Evolutionary conservation across 2,797 vertebrate genomes (phyloP).

Genomic region (Enteromius paludinosus): DNA sequence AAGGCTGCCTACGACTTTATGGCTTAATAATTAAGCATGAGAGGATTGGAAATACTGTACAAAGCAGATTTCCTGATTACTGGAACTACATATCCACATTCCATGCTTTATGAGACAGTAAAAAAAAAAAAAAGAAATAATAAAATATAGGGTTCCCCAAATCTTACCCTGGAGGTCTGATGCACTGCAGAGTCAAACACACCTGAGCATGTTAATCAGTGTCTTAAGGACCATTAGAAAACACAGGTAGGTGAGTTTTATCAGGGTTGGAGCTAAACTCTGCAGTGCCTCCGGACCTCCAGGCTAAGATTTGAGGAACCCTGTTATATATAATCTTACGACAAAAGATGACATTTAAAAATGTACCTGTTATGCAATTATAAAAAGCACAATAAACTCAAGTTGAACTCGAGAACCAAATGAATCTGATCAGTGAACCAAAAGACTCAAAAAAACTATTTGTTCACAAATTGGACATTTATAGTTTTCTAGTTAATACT

Average conservation of each 20-base stretch:
- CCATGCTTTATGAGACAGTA: not conserved
- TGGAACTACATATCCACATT: not conserved
- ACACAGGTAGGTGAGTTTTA: too few relatives aligned
- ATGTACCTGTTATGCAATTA: not conserved
- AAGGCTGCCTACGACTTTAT: not conserved
- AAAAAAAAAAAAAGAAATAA: not conserved
- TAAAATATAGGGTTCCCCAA: too few relatives aligned
- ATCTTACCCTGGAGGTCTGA: too few relatives aligned
- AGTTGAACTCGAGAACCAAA: not conserved
- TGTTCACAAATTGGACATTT: not conserved
- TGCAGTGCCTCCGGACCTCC: too few relatives aligned
- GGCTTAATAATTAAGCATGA: not conserved
- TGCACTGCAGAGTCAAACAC: too few relatives aligned
- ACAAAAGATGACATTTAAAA: not conserved
- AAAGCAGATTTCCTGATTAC: not conserved
- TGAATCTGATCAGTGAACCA: not conserved
- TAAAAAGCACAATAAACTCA: not conserved
- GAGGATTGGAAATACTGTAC: conserved; percentile 25
- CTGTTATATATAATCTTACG: too few relatives aligned
- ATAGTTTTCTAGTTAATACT: not conserved
- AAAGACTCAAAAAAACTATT: not conserved
- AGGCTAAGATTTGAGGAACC: too few relatives aligned
- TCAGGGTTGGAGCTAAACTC: too few relatives aligned
- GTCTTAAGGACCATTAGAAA: too few relatives aligned
- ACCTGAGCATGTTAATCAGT: too few relatives aligned